Percentiles rank a stretch among this genome's conserved stretches.
These are phyloP conservation scores for human DNA, from an alignment of 2,113 vertebrate species.

Conservation along the genomic window DNA sequence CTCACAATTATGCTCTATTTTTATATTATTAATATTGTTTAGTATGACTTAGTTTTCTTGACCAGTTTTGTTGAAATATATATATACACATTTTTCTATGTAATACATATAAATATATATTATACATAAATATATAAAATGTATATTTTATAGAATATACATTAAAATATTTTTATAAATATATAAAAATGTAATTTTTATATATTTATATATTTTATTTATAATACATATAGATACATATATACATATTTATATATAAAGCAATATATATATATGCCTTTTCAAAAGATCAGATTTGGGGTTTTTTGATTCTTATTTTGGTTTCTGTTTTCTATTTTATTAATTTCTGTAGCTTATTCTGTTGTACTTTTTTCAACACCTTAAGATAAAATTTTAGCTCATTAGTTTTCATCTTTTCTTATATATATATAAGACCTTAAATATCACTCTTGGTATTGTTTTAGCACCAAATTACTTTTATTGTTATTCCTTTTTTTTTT, in stretches of 20 bases:
- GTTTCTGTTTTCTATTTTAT: conserved; percentile 15
- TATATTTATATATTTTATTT: not conserved
- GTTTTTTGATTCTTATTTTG: not conserved
- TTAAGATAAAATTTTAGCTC: not conserved
- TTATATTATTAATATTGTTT: not conserved
- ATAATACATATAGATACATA: not conserved
- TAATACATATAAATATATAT: not conserved
- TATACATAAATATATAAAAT: not conserved
- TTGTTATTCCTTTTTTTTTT: not conserved
- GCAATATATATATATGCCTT: not conserved
- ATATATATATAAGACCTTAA: not conserved
- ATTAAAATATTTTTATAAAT: too few species aligned
- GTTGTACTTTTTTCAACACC: not conserved
- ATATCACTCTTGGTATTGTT: not conserved
- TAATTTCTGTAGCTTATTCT: not conserved
- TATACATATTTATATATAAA: not conserved
- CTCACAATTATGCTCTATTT: not conserved
- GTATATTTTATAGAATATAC: too few species aligned
- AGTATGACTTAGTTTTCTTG: not conserved
- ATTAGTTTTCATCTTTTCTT: not conserved
- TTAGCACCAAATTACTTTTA: not conserved
- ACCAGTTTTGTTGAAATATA: not conserved
- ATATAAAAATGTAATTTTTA: too few species aligned
- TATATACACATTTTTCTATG: not conserved
- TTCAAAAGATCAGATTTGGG: not conserved